phyloP scores from a whole-genome alignment of 2,113 vertebrate genomes.

The Pachycephala philippinensis region DNA sequence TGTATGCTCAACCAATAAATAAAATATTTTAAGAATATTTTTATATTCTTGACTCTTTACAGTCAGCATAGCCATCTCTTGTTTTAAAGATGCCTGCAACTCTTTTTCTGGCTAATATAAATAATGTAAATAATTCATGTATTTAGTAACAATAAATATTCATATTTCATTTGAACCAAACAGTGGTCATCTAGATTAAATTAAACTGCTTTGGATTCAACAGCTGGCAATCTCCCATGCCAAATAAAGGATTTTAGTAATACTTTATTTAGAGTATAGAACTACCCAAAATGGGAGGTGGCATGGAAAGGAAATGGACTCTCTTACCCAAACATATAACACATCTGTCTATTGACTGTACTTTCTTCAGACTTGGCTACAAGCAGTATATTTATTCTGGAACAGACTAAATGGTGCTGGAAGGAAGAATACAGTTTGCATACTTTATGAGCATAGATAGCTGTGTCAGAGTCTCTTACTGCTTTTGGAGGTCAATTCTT shows the following conservation, averaged over 20 bases:
- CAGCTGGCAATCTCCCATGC: slow-evolving; percentile 47
- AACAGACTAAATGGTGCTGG: slow-evolving; percentile 14
- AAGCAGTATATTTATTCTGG: slow-evolving; percentile 34
- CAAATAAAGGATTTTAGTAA: slow-evolving; percentile 29
- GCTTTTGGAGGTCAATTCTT: not conserved
- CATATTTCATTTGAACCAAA: slow-evolving; percentile 56
- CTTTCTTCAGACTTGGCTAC: slow-evolving; percentile 14
- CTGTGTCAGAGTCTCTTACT: slow-evolving; percentile 31
- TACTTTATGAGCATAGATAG: slow-evolving; percentile 3
- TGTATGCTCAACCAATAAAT: not conserved
- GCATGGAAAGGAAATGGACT: not conserved
- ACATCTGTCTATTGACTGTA: not conserved
- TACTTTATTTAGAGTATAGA: slow-evolving; percentile 22
- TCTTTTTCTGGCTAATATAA: slow-evolving; percentile 40
- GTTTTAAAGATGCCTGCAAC: slow-evolving; percentile 31
- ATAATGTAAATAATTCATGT: slow-evolving; percentile 62
- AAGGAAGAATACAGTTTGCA: slow-evolving; percentile 50
- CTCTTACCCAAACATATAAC: not conserved
- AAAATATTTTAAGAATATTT: not conserved
- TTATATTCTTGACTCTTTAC: not conserved
- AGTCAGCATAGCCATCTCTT: not conserved
- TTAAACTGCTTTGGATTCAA: slow-evolving; percentile 47
- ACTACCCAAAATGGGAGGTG: not conserved
- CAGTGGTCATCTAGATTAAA: slow-evolving; percentile 43
- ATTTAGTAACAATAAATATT: slow-evolving; percentile 61